Evolutionary conservation across 2,888 invertebrate species (phyloP).

Genomic region (Drosophila kokeensis): DNA sequence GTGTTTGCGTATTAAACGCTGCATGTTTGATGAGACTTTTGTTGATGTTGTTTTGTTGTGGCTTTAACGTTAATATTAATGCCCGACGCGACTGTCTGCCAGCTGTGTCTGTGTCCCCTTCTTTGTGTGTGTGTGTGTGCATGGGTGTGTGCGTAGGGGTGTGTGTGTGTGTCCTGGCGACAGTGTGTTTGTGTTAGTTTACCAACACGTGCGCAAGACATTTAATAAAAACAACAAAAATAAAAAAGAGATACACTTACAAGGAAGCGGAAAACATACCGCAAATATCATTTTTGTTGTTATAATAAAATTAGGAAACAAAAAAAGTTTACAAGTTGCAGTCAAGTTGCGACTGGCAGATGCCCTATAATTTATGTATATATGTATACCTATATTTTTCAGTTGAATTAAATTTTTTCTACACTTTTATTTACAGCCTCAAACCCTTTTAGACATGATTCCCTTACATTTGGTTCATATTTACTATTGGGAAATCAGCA

Average conservation of each 20-base stretch:
- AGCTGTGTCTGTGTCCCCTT: conserved; percentile 32
- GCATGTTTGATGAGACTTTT: conserved; percentile 73
- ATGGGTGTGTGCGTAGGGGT: conserved; percentile 1
- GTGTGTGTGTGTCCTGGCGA: conserved; percentile 29
- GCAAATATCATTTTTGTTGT: conserved; percentile 69
- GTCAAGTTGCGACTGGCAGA: neutral
- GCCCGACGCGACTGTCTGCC: conserved; percentile 67
- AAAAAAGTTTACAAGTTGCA: conserved; percentile 33
- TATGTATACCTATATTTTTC: neutral
- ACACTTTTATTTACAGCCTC: neutral
- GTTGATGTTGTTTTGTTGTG: conserved; percentile 57
- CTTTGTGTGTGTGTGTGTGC: neutral
- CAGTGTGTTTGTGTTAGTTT: conserved; percentile 55
- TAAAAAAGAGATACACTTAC: conserved; percentile 12
- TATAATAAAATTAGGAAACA: conserved; percentile 63
- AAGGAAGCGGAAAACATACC: conserved; percentile 56
- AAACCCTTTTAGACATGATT: neutral
- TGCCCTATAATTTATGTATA: conserved; percentile 25
- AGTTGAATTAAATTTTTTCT: neutral
- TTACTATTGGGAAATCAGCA: neutral
- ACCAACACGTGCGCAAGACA: conserved; percentile 76
- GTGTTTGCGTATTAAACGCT: conserved; percentile 62
- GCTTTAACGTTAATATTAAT: conserved; percentile 74
- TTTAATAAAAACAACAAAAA: conserved; percentile 62
- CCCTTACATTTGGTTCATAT: neutral